phyloP scores from a whole-genome alignment of 2,888 invertebrate species.

The Allygus modestus region DNA sequence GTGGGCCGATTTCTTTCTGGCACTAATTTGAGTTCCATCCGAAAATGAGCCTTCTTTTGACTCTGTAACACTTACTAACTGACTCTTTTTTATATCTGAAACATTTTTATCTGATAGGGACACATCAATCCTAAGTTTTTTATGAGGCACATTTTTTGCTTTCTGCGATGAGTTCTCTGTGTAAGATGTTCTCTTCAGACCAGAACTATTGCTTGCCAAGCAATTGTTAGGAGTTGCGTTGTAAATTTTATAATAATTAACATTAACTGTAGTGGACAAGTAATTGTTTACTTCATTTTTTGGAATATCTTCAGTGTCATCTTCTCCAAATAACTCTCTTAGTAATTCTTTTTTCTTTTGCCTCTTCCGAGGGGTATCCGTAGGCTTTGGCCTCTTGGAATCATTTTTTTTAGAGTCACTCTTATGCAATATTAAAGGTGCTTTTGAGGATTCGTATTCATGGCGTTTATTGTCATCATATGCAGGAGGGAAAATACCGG shows the following conservation, averaged over 20 bases:
- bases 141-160: neutral
- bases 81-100: neutral
- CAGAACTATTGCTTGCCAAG: neutral
- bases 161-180: neutral
- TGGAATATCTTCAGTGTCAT: neutral
- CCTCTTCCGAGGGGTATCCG: neutral
- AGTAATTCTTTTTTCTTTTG: neutral
- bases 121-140: slow-evolving; percentile 18
- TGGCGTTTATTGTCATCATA: too few species aligned
- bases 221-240: neutral
- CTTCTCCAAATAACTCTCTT: slow-evolving; percentile 39
- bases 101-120: neutral
- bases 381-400: too few species aligned
- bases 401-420: too few species aligned
- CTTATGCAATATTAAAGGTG: too few species aligned
- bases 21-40: neutral
- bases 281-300: neutral
- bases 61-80: neutral
- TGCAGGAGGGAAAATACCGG: too few species aligned
- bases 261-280: slow-evolving; percentile 1
- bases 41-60: neutral
- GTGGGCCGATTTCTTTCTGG: neutral
- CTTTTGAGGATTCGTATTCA: too few species aligned
- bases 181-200: neutral
- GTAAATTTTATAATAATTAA: neutral